phyloP scores from a whole-genome alignment of 2,113 vertebrate species.

The Fregetta grallaria region DNA sequence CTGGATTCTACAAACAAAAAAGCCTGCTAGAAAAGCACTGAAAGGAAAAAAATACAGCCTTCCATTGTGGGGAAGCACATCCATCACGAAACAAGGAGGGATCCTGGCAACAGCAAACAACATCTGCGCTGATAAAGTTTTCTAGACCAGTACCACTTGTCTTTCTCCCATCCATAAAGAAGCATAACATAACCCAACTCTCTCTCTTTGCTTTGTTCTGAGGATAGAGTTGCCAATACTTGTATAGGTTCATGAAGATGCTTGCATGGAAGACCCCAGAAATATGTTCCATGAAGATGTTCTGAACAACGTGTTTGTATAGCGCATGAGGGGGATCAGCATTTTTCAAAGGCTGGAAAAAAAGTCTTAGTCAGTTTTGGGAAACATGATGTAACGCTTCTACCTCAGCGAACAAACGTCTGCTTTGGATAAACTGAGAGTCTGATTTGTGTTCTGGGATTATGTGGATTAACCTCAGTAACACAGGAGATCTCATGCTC shows the following conservation, averaged over 20 bases:
- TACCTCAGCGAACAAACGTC: not conserved
- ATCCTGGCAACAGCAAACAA: not conserved
- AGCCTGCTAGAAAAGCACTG: not conserved
- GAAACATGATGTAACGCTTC: not conserved
- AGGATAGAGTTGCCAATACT: not conserved
- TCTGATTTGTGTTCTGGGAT: conserved; percentile 3
- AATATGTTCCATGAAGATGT: not conserved
- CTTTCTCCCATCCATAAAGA: not conserved
- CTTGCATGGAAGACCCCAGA: not conserved
- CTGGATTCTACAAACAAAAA: not conserved
- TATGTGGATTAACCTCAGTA: not conserved
- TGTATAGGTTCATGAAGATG: fast-evolving
- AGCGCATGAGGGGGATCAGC: fast-evolving
- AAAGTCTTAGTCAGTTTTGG: not conserved
- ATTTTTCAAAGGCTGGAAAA: not conserved
- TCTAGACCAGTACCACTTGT: not conserved
- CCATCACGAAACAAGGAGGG: fast-evolving
- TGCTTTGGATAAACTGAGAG: not conserved
- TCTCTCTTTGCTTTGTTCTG: not conserved
- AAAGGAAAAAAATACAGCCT: not conserved
- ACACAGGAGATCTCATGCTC: not conserved
- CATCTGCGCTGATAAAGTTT: not conserved
- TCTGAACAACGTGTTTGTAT: fast-evolving
- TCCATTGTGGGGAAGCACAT: not conserved
- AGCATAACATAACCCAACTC: not conserved